Evolutionary conservation across 2,797 vertebrate species (phyloP).

Genomic region (Amphiprion clarkii): DNA sequence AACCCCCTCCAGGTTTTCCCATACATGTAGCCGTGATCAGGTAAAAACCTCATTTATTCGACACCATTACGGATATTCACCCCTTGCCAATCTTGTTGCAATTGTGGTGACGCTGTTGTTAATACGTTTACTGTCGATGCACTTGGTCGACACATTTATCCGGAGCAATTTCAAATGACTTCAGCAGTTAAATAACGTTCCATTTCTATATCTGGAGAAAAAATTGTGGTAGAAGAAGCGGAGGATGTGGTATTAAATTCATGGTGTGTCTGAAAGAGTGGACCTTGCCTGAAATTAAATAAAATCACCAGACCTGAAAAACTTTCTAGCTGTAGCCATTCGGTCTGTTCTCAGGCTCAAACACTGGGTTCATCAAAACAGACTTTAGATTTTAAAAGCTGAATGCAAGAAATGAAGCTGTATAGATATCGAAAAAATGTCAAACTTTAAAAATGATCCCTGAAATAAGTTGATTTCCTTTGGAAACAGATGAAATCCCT

Average conservation of each 20-base stretch:
- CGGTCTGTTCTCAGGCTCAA: not conserved
- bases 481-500: not conserved
- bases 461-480: not conserved
- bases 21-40: not conserved
- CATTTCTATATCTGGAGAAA: not conserved
- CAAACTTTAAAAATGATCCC: not conserved
- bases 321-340: not conserved
- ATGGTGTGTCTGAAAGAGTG: not conserved
- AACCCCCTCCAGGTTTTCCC: not conserved
- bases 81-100: not conserved
- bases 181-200: not conserved
- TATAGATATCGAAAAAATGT: not conserved
- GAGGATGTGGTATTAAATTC: not conserved
- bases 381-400: not conserved
- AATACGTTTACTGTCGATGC: not conserved
- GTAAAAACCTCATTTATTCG: not conserved
- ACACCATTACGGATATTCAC: not conserved
- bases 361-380: not conserved
- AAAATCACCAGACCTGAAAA: slow-evolving; percentile 29
- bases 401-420: not conserved
- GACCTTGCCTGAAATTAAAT: slow-evolving; percentile 19
- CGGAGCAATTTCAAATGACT: not conserved
- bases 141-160: not conserved
- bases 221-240: not conserved
- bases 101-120: not conserved